Base-by-base conservation (phyloP, 2,797 vertebrate genomes). In the Danio aesculapii region DNA sequence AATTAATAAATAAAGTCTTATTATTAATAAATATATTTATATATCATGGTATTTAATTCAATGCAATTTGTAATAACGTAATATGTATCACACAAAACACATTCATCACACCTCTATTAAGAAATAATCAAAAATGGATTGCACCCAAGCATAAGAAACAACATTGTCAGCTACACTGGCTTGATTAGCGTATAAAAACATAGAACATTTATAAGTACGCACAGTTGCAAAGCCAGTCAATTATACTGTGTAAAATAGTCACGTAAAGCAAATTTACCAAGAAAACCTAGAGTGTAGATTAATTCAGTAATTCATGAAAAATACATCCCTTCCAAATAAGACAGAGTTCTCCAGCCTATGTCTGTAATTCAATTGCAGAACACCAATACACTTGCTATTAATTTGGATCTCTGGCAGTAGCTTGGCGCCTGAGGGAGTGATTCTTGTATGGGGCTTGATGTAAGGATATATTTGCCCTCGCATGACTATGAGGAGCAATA, bases 381-480 rank as follows among this genome's bases (percentile, higher is more conserved):
- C 55, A 30, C 52, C 70, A 66, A 53, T 55, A 73, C 78, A 66
- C 16, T 58, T 67, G 70, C 52, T 58, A 81, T 74, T 81, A 74
- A 81, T 81, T 74, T 80, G 53, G 59, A 21, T 79, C 58, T 75
- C 47, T 63, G 68, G 68, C 68, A 72, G 77, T 50, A 53, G 58
- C 68, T 71, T 72, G 39, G 17, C 10, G 77, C 77, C 77, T 64
- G 41, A 72, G 76, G 66, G 62, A 74, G 19, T 14, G 41, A 77
- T 58, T 41, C 68, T 50, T 58, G 66, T 39, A 55, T 78, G 21
- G 13, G 75, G 62, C 75, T 64, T 41, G 49, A 80, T 57, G 72
- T 79, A 55, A 69, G 84, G 75, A 80, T 86, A 61, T 80, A 77
- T 52, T 69, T 81, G 73, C 50, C 53, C 72, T 63, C 19, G 49